These are phyloP conservation scores for Brachyrhaphis roseni DNA, from an alignment of 2,797 vertebrate species.

Conservation along the genomic window DNA sequence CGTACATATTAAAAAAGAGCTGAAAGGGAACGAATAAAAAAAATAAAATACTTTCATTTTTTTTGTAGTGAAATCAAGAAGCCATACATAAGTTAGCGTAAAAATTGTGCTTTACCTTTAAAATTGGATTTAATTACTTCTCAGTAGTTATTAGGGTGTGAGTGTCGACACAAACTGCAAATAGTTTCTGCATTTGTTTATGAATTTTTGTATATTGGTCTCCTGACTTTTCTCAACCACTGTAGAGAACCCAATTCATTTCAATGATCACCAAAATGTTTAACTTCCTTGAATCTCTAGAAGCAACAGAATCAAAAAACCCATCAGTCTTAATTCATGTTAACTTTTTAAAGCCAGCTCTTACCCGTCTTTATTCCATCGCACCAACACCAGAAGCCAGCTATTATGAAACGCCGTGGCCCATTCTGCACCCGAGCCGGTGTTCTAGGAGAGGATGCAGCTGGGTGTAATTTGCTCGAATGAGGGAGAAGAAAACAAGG, in stretches of 20 bases:
- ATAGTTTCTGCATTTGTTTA: background rate
- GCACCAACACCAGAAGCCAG: constrained; percentile 55
- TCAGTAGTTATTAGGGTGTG: background rate
- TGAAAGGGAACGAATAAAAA: background rate
- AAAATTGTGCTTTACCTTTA: background rate
- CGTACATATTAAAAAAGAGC: background rate
- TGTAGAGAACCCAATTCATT: background rate
- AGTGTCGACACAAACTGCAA: background rate
- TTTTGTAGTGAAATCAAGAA: background rate
- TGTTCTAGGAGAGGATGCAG: constrained; percentile 31
- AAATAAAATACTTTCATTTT: background rate
- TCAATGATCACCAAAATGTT: constrained; percentile 30
- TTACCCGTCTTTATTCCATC: constrained; percentile 20
- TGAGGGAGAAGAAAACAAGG: constrained; percentile 44
- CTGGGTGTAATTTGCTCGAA: constrained; percentile 38
- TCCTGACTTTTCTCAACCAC: background rate
- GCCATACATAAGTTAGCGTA: background rate
- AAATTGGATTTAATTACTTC: background rate
- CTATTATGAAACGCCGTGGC: constrained; percentile 42
- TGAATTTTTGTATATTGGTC: background rate
- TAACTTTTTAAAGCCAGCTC: constrained; percentile 33
- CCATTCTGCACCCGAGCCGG: constrained; percentile 34
- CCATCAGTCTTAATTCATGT: constrained; percentile 35
- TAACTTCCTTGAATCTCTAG: constrained; percentile 35
- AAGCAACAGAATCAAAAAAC: constrained; percentile 30